Conservation (phyloP, 2,113 vertebrate genomes). For the Lontra canadensis region DNA sequence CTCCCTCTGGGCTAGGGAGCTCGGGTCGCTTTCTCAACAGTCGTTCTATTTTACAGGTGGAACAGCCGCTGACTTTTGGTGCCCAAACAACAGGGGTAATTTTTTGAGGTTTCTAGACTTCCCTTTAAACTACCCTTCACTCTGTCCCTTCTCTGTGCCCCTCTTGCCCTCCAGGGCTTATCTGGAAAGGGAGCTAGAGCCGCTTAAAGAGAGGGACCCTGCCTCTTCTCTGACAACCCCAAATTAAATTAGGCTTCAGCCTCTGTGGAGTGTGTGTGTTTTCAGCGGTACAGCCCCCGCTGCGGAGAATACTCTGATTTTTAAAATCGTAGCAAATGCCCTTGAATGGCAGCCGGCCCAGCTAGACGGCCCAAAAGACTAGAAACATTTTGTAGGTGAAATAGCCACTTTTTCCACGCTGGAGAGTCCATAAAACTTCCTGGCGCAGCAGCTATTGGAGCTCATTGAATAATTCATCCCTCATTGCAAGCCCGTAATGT, state of each 20-base stretch:
- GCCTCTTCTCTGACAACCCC: constrained; percentile 68
- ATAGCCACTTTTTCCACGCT: constrained; percentile 88
- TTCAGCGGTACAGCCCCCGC: constrained; percentile 13
- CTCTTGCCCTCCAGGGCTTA: constrained; percentile 46
- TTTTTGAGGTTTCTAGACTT: constrained; percentile 47
- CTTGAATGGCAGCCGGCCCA: constrained; percentile 81
- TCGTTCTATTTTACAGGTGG: not conserved
- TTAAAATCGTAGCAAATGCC: constrained; percentile 80
- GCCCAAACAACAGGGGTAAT: not conserved
- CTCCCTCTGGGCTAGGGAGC: not conserved
- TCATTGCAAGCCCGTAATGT: constrained; percentile 99
- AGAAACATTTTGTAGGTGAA: constrained; percentile 94
- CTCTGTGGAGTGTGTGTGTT: not conserved
- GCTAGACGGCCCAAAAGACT: constrained; percentile 82
- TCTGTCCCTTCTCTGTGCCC: constrained; percentile 20
- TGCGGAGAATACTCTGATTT: constrained; percentile 59
- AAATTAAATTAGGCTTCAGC: constrained; percentile 60
- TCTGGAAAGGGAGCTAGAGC: constrained; percentile 50
- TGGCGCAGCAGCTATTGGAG: constrained; percentile 89
- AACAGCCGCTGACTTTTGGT: not conserved
- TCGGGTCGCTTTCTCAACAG: not conserved
- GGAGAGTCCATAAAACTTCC: constrained; percentile 94
- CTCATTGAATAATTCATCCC: constrained; percentile 99
- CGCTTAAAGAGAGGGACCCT: not conserved
- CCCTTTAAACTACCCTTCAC: not conserved